Conservation (phyloP, 2,113 vertebrate genomes). For the Pelecanoides urinatrix region DNA sequence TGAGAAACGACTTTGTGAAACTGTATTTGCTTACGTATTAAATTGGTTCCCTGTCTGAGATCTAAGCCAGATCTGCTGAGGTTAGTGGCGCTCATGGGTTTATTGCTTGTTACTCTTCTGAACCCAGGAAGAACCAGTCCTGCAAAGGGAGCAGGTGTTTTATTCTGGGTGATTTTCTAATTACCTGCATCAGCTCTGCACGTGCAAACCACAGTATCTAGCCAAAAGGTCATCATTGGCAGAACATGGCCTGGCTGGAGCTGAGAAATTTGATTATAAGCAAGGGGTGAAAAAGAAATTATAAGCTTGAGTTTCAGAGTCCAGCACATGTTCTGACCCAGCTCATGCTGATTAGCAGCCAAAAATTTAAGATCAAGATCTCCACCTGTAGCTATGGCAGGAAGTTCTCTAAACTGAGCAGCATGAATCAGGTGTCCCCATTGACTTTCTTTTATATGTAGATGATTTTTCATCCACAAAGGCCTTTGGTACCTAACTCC, state of each 20-base stretch:
- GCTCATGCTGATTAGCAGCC: background rate
- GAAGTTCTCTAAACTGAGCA: background rate
- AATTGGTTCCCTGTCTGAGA: background rate
- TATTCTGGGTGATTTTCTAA: background rate
- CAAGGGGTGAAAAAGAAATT: background rate
- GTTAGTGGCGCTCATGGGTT: background rate
- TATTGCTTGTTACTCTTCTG: background rate
- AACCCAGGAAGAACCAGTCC: slow-evolving; percentile 12
- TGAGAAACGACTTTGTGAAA: background rate
- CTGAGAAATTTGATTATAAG: background rate
- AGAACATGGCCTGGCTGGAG: background rate
- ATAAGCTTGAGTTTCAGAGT: background rate
- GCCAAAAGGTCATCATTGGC: background rate
- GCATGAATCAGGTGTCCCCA: background rate
- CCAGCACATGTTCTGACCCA: background rate
- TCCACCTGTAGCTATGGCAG: background rate
- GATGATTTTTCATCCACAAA: background rate
- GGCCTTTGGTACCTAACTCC: background rate
- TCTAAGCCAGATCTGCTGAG: slow-evolving; percentile 19
- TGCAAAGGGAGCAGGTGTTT: background rate
- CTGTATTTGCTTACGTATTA: background rate
- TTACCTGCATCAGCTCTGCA: background rate
- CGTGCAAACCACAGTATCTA: background rate
- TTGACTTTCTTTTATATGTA: background rate
- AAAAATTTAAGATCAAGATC: background rate